Conservation (phyloP, 1,140 invertebrate species). For the Protaetia brevitarsis region DNA sequence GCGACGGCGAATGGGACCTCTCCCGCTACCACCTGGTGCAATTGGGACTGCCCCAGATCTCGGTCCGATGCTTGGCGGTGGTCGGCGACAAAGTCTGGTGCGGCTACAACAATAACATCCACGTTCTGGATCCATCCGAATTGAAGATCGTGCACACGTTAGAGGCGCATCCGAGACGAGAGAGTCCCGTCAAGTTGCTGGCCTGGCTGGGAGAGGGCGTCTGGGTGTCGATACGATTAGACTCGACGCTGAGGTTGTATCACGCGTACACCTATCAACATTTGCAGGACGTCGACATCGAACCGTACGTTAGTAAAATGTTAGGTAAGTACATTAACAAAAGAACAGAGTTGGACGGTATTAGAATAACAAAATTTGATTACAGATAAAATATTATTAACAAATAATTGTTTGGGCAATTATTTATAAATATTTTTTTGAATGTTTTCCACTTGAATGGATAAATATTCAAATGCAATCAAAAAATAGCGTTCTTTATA, state of each 20-base stretch:
- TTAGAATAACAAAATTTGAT: too few relatives aligned
- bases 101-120: slow-evolving; percentile 88
- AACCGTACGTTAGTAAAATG: slow-evolving; percentile 99
- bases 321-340: slow-evolving; percentile 69
- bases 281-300: slow-evolving; percentile 97
- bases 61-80: slow-evolving; percentile 80
- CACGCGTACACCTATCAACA: slow-evolving; percentile 96
- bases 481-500: too few relatives aligned
- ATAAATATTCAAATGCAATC: too few relatives aligned
- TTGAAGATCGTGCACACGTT: slow-evolving; percentile 77
- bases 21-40: slow-evolving; percentile 88
- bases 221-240: slow-evolving; percentile 93
- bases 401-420: too few relatives aligned
- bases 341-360: too few relatives aligned
- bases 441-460: too few relatives aligned
- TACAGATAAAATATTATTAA: too few relatives aligned
- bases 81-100: slow-evolving; percentile 94
- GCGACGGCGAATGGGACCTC: slow-evolving; percentile 92
- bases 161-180: slow-evolving; percentile 94
- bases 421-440: too few relatives aligned
- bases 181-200: slow-evolving; percentile 90
- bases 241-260: slow-evolving; percentile 93
- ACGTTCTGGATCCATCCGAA: slow-evolving; percentile 85
- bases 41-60: slow-evolving; percentile 87
- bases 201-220: slow-evolving; percentile 95